Percentiles rank a stretch among this genome's conserved stretches.
phyloP scores from a whole-genome alignment of 2,113 vertebrate species.

The Rhipidura dahli region DNA sequence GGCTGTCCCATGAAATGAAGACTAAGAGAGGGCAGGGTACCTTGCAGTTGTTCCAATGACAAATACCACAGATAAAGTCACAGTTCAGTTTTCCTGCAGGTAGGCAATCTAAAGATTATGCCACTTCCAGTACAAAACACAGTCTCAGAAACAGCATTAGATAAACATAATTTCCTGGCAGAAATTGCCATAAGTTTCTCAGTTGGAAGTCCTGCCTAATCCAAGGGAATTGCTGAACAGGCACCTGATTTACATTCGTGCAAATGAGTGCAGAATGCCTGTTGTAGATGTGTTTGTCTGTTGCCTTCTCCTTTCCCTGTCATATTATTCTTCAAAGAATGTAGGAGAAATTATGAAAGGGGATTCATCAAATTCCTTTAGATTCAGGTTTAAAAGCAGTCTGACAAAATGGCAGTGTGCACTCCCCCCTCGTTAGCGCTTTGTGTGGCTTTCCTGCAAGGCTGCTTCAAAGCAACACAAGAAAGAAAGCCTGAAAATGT shows the following conservation, averaged over 20 bases:
- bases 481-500: neutral
- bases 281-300: neutral
- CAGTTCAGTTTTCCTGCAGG: neutral
- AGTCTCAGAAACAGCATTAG: neutral
- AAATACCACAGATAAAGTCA: neutral
- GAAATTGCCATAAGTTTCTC: neutral
- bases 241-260: neutral
- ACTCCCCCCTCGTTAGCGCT: neutral
- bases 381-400: constrained; percentile 25
- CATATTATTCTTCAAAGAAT: constrained; percentile 5
- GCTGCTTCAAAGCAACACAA: neutral
- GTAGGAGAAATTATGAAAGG: neutral
- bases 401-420: neutral
- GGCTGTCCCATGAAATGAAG: neutral
- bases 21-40: neutral
- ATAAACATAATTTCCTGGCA: neutral
- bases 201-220: neutral
- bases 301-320: neutral
- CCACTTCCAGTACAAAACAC: neutral
- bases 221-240: neutral
- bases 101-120: neutral
- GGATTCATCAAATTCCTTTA: constrained; percentile 11
- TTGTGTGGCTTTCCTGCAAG: neutral
- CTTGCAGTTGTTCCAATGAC: neutral
- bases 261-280: neutral